These are phyloP conservation scores for Arrhopalites spinosus DNA, from an alignment of 2,888 invertebrate species.

Conservation along the genomic window DNA sequence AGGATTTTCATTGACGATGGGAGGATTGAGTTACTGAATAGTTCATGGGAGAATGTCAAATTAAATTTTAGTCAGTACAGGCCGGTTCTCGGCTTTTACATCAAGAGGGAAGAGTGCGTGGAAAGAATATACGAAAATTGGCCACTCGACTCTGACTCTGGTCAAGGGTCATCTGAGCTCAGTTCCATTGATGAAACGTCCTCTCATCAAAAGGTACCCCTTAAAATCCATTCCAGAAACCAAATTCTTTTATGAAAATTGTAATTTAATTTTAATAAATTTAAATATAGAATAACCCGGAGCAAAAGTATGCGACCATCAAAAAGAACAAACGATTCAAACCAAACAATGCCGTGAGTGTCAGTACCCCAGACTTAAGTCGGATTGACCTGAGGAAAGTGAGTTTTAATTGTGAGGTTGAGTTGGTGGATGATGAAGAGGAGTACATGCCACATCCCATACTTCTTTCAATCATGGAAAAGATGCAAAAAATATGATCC, in stretches of 20 bases:
- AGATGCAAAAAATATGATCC: slow-evolving; percentile 42
- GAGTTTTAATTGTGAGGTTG: slow-evolving; percentile 55
- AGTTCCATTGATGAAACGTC: slow-evolving; percentile 32
- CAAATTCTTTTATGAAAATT: too few relatives aligned
- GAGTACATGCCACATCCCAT: slow-evolving; percentile 56
- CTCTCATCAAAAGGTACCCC: too few relatives aligned
- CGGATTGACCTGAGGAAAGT: slow-evolving; percentile 46
- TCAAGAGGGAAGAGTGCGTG: slow-evolving; percentile 41
- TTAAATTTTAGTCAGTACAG: slow-evolving; percentile 36
- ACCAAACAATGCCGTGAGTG: slow-evolving; percentile 29
- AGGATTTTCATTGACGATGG: slow-evolving; percentile 50
- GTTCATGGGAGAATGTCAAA: slow-evolving; percentile 42
- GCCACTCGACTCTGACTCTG: slow-evolving; percentile 54
- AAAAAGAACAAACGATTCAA: slow-evolving; percentile 39
- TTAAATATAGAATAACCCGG: not conserved
- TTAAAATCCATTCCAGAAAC: too few relatives aligned
- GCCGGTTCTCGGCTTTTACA: slow-evolving; percentile 48
- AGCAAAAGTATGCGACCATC: slow-evolving; percentile 50
- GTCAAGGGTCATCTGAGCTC: slow-evolving; percentile 47
- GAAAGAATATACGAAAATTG: slow-evolving; percentile 54
- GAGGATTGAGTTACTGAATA: slow-evolving; percentile 44
- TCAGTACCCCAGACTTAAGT: slow-evolving; percentile 31
- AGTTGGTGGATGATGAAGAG: slow-evolving; percentile 53
- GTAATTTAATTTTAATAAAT: too few relatives aligned
- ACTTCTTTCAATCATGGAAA: slow-evolving; percentile 49